phyloP scores from a whole-genome alignment of 2,888 invertebrate genomes.

The Cryptophagus acutangulus region DNA sequence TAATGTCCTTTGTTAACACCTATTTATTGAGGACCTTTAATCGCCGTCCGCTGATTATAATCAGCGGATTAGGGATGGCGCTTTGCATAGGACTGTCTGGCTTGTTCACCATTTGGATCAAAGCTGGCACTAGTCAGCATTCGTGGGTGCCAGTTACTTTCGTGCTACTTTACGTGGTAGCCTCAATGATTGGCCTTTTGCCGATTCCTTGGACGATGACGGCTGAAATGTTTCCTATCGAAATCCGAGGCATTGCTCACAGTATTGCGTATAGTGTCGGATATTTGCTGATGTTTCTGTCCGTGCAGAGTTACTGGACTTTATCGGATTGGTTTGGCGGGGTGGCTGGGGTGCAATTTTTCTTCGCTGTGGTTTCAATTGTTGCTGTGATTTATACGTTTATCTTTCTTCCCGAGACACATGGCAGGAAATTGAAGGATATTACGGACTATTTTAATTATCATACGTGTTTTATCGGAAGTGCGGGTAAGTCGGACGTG shows the following conservation, averaged over 20 bases:
- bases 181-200: slow-evolving; percentile 55
- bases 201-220: slow-evolving; percentile 61
- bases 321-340: slow-evolving; percentile 44
- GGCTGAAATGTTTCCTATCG: slow-evolving; percentile 57
- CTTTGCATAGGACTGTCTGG: slow-evolving; percentile 54
- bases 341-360: slow-evolving; percentile 52
- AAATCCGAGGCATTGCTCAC: slow-evolving; percentile 56
- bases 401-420: slow-evolving; percentile 50
- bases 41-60: slow-evolving; percentile 51
- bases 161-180: slow-evolving; percentile 53
- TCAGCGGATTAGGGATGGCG: slow-evolving; percentile 53
- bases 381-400: slow-evolving; percentile 46
- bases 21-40: slow-evolving; percentile 51
- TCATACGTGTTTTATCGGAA: no score
- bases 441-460: slow-evolving; percentile 50
- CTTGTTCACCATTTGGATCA: slow-evolving; percentile 50
- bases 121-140: slow-evolving; percentile 42
- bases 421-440: slow-evolving; percentile 48
- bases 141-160: slow-evolving; percentile 51
- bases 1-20: slow-evolving; percentile 55
- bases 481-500: no score
- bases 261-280: slow-evolving; percentile 54
- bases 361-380: slow-evolving; percentile 51
- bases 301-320: slow-evolving; percentile 51
- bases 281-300: slow-evolving; percentile 54